A percentile compares a stretch with the other conserved stretches of the same genome.
phyloP scores from a whole-genome alignment of 92 coral and sea anemone genomes.

The Umimayanthus kanabou region DNA sequence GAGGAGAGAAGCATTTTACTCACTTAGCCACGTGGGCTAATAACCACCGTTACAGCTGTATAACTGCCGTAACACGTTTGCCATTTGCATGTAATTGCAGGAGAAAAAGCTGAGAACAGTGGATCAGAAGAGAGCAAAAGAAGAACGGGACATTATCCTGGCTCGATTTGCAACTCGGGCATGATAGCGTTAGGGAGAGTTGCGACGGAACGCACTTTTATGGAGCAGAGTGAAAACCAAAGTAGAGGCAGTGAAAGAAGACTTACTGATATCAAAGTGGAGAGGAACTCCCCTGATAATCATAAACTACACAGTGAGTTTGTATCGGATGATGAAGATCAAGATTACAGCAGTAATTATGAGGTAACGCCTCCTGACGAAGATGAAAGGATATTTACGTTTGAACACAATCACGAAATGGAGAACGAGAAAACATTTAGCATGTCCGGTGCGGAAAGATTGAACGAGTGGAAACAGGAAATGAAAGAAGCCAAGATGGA shows the following conservation, averaged over 20 bases:
- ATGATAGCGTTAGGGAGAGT: conserved; percentile 36
- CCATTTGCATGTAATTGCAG: neutral
- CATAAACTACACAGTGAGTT: conserved; percentile 1
- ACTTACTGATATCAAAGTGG: conserved; percentile 11
- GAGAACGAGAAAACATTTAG: neutral
- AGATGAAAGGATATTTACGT: conserved; percentile 4
- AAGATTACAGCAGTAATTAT: neutral
- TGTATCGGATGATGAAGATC: conserved; percentile 33
- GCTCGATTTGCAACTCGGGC: conserved; percentile 16
- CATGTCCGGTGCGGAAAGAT: neutral
- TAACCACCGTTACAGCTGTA: neutral
- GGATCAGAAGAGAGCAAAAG: neutral
- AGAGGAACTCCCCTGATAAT: conserved; percentile 23
- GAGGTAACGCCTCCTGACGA: neutral
- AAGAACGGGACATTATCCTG: neutral
- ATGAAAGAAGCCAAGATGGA: neutral
- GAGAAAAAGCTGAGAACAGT: conserved; percentile 8
- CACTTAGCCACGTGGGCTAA: no score
- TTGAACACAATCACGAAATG: neutral
- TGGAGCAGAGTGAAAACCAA: conserved; percentile 23
- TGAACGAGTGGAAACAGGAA: conserved; percentile 19
- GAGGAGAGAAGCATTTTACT: no score
- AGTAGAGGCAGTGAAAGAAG: neutral
- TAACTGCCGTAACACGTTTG: neutral
- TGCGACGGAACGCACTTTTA: conserved; percentile 23